Evolutionary conservation across 1,140 invertebrate genomes (phyloP), one percentile per base, ranked within the genome.

Genomic region (Thalassaphorura encarpata): DNA sequence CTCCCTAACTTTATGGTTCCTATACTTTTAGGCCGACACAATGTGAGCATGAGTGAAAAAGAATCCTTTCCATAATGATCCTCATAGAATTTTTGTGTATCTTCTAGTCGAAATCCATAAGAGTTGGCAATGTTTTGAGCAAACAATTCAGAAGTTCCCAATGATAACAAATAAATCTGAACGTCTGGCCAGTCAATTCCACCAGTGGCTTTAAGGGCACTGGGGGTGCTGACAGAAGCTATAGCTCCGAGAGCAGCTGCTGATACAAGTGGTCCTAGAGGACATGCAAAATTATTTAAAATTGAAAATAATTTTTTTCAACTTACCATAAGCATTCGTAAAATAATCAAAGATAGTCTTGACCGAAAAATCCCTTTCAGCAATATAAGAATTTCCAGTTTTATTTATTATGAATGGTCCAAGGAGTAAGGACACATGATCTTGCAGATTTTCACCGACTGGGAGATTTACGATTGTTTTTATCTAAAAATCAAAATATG

Each of bases 1-100:
- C 50, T 62, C 15, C 39, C 55, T 21, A 68, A 52, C 4, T 39
- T 54, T 21, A 68, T 47, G n/a, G 43, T 24, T 18, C 67, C 66
- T 3, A 54, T 26, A 54, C 66, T 67, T 40, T 62, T 63, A 2
- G 66, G 64, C 15, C 65, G 40, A 2, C 62, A 60, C 6, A 63
- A 27, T 13, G 39, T 28, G 0, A 42, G 18, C 16, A n/a, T 36
- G 18, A 61, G 1, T 26, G 13, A 26, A 21, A 56, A 36, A 8
- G 49, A 18, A 27, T 52, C 40, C 36, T 23, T 46, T 23, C 54
- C 59, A 48, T n/a, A 48, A n/a, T 13, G 2, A 1, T 56, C 41
- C 1, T 16, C 5, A n/a, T 56, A 47, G 2, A 53, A 27, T 36
- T 40, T 31, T 11, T 40, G 31, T n/a, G n/a, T 15, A 1, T 19